phyloP scores from a whole-genome alignment of 2,113 vertebrate species.

The Origma solitaria region DNA sequence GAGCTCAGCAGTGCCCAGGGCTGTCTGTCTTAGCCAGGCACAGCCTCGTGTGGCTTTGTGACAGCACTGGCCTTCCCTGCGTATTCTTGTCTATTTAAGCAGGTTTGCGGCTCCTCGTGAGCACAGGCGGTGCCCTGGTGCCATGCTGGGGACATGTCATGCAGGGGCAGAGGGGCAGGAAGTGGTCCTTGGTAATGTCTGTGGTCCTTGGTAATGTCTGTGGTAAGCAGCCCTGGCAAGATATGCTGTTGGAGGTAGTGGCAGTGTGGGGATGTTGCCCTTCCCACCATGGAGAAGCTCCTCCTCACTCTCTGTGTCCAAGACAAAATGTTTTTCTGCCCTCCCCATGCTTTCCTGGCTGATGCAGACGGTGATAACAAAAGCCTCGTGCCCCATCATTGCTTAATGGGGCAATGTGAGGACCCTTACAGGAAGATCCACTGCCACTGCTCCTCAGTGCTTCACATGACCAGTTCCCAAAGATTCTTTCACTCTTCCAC shows the following conservation, averaged over 20 bases:
- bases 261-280: background rate
- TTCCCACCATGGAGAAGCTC: background rate
- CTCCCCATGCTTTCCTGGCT: background rate
- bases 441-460: background rate
- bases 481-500: background rate
- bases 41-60: background rate
- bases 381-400: fast-evolving
- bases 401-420: background rate
- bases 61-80: background rate
- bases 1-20: background rate
- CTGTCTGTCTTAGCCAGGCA: fast-evolving
- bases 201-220: background rate
- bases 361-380: background rate
- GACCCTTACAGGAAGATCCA: background rate
- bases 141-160: fast-evolving
- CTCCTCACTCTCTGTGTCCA: background rate
- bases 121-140: background rate
- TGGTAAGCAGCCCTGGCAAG: background rate
- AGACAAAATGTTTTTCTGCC: background rate
- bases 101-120: background rate
- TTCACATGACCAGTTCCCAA: background rate
- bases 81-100: background rate
- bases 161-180: fast-evolving
- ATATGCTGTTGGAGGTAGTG: fast-evolving
- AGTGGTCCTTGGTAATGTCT: background rate